Evolutionary conservation across 2,888 invertebrate species (phyloP), one percentile per base, ranked within the genome.

Genomic region (Andrena dorsata): DNA sequence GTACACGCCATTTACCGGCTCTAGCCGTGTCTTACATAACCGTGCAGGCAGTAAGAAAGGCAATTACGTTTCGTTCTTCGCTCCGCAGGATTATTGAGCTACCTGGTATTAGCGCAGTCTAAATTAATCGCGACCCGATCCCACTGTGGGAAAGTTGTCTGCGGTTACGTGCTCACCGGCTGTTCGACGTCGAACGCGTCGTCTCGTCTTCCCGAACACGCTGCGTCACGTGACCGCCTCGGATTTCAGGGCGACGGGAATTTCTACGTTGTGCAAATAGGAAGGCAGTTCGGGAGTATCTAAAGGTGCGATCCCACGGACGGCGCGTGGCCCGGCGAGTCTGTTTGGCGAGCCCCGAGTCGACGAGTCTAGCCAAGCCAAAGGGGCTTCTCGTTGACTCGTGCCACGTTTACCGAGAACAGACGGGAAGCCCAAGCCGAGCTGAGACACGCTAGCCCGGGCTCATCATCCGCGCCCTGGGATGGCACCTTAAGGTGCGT

Each of bases 141-240:
- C 51, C 49, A 76, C 82, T 82, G 83, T 82, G 82, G 76, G 79
- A 84, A 84, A 84, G 76, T 84, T 69, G 49, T 56, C 49, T 41
- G 68, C 47, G 60, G 64, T 82, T 83, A 73, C 76, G 71, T 68
- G 47, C 61, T 30, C 23, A 13, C 32, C 10, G 26, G 26, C 49
- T 56, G 53, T 65, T 53, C 58, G 16, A 75, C 56, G 68, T 8
- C 28, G 61, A 63, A 70, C 70, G 35, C 69, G 23, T 23, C 56
- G 56, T 56, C 23, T 56, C 56, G 60, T 61, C 16, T 70, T 20
- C 20, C 3, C n/a, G 69, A 51, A 70, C 51, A 8, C 51, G 35
- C 28, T 10, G 26, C 71, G 64, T 73, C 73, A 49, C 30, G 10
- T 63, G 51, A 58, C 32, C 35, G 51, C 51, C 49, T 64, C 69